Evolutionary conservation across 2,888 invertebrate genomes (phyloP), one percentile per base, ranked within the genome.

Genomic region (Nasonia oneida): DNA sequence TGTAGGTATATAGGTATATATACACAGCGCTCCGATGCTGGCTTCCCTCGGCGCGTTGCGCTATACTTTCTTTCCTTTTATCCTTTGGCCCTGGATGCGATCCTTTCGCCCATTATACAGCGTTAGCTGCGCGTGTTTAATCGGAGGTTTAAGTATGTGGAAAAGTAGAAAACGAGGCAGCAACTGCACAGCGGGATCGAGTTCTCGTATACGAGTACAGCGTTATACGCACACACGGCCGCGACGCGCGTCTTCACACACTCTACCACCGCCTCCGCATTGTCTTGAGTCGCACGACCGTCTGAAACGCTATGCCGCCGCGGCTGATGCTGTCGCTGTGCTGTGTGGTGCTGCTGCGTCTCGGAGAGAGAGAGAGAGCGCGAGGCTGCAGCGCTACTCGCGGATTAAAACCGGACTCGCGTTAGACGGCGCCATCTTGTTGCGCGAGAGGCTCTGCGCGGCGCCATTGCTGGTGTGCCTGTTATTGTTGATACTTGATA

Each of bases 271-370:
- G 53, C 61, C 81, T 77, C 85, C 85, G 85, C 85, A 85, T 81
- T 81, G 81, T 81, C 85, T 81, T 81, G 77, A 85, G 81, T 81
- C 85, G 81, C 76, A 81, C 76, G 77, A 81, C 81, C 14, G 57
- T 85, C 85, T 85, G 81, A 71, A 73, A 23, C 64, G 53, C 53
- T 53, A 53, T 64, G 64, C 64, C 64, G 47, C 23, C 14, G 18
- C n/a, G n/a, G 47, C 15, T 47, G 23, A 37, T 15, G 39, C 53
- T 33, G 42, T 71, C 3, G 70, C 39, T 53, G 53, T 67, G 37
- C 50, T 70, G 14, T 33, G 64, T 12, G 23, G 50, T 18, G 47
- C 64, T 2, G 57, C 12, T 50, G 53, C 15, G 15, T 53, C 1
- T 29, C 29, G 10, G 75, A 57, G 18, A 29, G 57, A 18, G 53